These are phyloP conservation scores for Trichonephila clavipes DNA, from an alignment of 1,140 invertebrate species.

Conservation along the genomic window DNA sequence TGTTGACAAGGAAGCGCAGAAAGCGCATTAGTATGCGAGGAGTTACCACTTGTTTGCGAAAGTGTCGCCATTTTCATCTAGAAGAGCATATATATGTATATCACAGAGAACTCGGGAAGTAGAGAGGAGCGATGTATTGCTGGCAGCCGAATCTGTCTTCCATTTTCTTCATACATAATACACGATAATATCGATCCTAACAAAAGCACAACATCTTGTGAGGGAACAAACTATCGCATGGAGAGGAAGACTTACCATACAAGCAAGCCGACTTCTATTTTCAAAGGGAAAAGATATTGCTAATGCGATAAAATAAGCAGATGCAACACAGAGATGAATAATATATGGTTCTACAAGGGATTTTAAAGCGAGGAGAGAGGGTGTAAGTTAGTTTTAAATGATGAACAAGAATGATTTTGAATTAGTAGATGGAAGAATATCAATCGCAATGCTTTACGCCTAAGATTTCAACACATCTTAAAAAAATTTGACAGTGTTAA, in stretches of 20 bases:
- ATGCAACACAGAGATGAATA: neutral
- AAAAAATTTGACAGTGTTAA: no score
- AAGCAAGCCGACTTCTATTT: neutral
- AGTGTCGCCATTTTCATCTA: constrained; percentile 65
- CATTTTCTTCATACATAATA: constrained; percentile 71
- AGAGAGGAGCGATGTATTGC: constrained; percentile 21
- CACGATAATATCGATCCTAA: constrained; percentile 48
- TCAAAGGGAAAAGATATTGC: neutral
- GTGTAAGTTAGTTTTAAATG: neutral
- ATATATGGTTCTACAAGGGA: neutral
- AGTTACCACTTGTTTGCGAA: constrained; percentile 68
- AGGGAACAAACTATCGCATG: constrained; percentile 3
- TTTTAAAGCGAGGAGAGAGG: neutral
- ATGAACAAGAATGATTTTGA: neutral
- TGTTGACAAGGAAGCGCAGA: constrained; percentile 63
- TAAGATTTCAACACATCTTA: no score
- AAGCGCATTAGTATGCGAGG: constrained; percentile 64
- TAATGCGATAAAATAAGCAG: neutral
- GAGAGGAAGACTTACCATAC: neutral
- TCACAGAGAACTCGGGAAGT: neutral
- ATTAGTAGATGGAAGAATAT: no score
- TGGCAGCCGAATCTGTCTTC: constrained; percentile 60
- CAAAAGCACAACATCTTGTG: constrained; percentile 2
- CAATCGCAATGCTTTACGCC: no score
- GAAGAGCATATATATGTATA: constrained; percentile 10